These are phyloP conservation scores for Erebia aethiops DNA, from an alignment of 2,888 invertebrate species.

Conservation along the genomic window DNA sequence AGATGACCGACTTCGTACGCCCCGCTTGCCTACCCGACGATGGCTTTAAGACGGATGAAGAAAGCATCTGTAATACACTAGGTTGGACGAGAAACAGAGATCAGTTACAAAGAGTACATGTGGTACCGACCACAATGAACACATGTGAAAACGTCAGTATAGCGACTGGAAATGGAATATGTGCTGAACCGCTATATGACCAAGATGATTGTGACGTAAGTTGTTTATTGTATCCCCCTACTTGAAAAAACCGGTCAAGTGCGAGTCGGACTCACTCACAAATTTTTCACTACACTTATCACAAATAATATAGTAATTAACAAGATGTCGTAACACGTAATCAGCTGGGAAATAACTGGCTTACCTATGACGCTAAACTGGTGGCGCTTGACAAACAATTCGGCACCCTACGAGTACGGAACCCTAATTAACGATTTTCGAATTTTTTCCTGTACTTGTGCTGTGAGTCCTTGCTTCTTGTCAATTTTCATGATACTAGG, in stretches of 20 bases:
- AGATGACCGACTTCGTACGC: constrained; percentile 91
- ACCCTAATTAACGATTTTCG: too few relatives aligned
- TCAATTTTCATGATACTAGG: too few relatives aligned
- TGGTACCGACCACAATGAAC: constrained; percentile 89
- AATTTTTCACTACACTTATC: too few relatives aligned
- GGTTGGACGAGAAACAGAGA: constrained; percentile 94
- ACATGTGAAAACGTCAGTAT: constrained; percentile 94
- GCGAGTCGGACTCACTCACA: too few relatives aligned
- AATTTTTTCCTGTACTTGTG: too few relatives aligned
- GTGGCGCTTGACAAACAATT: too few relatives aligned
- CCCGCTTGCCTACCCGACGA: constrained; percentile 91
- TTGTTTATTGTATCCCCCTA: constrained; percentile 28
- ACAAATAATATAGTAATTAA: too few relatives aligned
- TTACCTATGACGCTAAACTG: too few relatives aligned
- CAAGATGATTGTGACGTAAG: constrained; percentile 93
- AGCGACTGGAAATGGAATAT: constrained; percentile 91
- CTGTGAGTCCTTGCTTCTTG: too few relatives aligned
- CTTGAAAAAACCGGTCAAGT: background rate
- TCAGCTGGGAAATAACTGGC: too few relatives aligned
- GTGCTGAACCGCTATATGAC: constrained; percentile 90
- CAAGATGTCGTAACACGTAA: too few relatives aligned
- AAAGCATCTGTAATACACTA: constrained; percentile 88
- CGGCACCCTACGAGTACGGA: too few relatives aligned
- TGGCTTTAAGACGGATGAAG: constrained; percentile 52
- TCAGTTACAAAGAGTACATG: constrained; percentile 90